Conservation (phyloP, 2,797 vertebrate genomes). For the Cirrhinus mrigala region DNA sequence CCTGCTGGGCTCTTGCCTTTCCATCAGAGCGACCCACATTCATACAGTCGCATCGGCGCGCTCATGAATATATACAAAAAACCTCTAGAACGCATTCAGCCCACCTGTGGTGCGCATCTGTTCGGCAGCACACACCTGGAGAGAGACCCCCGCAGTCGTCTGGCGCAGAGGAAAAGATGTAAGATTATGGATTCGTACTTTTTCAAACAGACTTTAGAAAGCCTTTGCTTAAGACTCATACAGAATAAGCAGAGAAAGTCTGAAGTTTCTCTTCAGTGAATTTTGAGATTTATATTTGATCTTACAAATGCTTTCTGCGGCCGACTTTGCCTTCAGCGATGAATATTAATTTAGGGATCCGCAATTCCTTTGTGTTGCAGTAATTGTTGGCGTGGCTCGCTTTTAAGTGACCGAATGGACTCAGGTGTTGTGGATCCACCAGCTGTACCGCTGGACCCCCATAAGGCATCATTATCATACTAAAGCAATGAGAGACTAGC, state of each 20-base stretch:
- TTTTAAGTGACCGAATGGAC: not conserved
- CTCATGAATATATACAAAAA: slow-evolving; percentile 43
- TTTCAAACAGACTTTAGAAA: not conserved
- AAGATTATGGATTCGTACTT: slow-evolving; percentile 25
- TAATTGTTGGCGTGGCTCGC: slow-evolving; percentile 8
- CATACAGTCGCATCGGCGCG: not conserved
- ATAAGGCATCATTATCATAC: slow-evolving; percentile 53
- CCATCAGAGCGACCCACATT: slow-evolving; percentile 33
- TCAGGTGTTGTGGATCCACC: slow-evolving; percentile 43
- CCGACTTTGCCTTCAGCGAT: not conserved
- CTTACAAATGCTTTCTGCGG: not conserved
- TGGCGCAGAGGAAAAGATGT: not conserved
- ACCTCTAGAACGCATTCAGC: not conserved
- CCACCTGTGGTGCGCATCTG: slow-evolving; percentile 40
- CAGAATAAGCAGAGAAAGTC: not conserved
- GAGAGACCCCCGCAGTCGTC: slow-evolving; percentile 11
- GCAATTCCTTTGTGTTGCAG: not conserved
- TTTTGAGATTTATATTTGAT: slow-evolving; percentile 9
- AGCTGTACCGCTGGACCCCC: slow-evolving; percentile 34
- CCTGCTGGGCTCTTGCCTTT: slow-evolving; percentile 28
- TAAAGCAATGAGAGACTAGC: slow-evolving; percentile 50
- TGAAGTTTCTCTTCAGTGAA: not conserved
- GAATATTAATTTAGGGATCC: not conserved
- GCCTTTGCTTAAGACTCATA: slow-evolving; percentile 3
- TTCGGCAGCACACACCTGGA: slow-evolving; percentile 30